phyloP scores from a whole-genome alignment of 1,140 invertebrate species.

The Bombus fervidus region DNA sequence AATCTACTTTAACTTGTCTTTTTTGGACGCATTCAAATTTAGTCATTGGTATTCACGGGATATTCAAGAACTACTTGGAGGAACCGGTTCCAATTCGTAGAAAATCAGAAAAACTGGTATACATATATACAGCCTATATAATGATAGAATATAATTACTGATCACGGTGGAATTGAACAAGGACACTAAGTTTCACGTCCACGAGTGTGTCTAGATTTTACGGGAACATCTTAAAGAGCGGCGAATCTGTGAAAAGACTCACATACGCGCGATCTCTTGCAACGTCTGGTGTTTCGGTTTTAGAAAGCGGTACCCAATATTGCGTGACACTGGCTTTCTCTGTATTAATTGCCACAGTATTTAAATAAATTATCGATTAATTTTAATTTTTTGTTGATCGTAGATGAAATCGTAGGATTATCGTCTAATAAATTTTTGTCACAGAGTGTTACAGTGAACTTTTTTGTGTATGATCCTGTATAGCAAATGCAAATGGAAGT shows the following conservation, averaged over 20 bases:
- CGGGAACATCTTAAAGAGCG: conserved; percentile 39
- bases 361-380: not conserved
- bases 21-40: not conserved
- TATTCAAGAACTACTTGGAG: too few species aligned
- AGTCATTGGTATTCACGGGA: not conserved
- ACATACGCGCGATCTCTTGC: conserved; percentile 20
- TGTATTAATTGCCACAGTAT: not conserved
- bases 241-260: conserved; percentile 20
- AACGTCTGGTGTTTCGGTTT: not conserved
- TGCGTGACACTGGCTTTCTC: not conserved
- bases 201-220: conserved; percentile 35
- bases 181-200: conserved; percentile 25
- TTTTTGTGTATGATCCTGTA: not conserved
- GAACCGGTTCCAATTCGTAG: conserved; percentile 30
- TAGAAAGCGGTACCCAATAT: not conserved
- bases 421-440: not conserved
- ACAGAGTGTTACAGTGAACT: not conserved
- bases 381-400: not conserved
- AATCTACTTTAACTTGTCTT: not conserved
- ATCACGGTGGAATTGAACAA: conserved; percentile 11
- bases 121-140: not conserved
- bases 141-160: conserved; percentile 2
- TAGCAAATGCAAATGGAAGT: not conserved
- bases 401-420: not conserved
- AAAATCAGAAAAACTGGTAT: not conserved